Evolutionary conservation across 2,113 vertebrate species (phyloP).

Genomic region (Argyrosomus japonicus): DNA sequence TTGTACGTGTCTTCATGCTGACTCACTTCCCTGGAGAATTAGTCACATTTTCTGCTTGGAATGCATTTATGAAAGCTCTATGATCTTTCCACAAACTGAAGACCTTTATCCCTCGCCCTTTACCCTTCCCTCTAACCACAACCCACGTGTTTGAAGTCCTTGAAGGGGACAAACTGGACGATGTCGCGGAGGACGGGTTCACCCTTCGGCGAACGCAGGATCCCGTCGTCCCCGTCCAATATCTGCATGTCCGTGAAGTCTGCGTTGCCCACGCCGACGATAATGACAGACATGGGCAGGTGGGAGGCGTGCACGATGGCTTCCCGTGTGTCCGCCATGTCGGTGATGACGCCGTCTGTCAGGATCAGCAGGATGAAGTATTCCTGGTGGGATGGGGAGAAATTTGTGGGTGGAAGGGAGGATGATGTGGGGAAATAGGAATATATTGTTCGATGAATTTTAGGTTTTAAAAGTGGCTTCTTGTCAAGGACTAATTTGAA

Average conservation of each 20-base stretch:
- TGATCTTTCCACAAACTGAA: not conserved
- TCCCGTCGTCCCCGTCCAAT: constrained; percentile 95
- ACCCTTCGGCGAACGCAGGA: constrained; percentile 95
- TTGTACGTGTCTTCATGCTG: not conserved
- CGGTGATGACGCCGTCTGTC: constrained; percentile 97
- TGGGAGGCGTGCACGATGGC: constrained; percentile 98
- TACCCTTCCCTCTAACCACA: not conserved
- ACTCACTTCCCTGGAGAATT: not conserved
- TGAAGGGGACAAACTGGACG: constrained; percentile 98
- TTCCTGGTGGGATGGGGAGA: constrained; percentile 86
- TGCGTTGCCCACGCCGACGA: constrained; percentile 95
- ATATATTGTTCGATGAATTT: constrained; percentile 31
- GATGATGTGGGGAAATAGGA: constrained; percentile 11
- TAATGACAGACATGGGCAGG: constrained; percentile 99
- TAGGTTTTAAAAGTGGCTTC: constrained; percentile 50
- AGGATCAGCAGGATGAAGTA: constrained; percentile 98
- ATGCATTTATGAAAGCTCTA: not conserved
- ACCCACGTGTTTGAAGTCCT: constrained; percentile 98
- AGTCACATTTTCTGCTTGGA: not conserved
- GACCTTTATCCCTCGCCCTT: not conserved
- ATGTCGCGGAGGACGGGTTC: constrained; percentile 97
- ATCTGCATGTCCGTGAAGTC: constrained; percentile 99
- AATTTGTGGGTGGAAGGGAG: not conserved
- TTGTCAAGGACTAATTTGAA: constrained; percentile 68
- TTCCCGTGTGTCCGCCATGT: constrained; percentile 98